These are phyloP conservation scores for Gobiocypris rarus DNA, from an alignment of 2,113 vertebrate species.

Conservation along the genomic window DNA sequence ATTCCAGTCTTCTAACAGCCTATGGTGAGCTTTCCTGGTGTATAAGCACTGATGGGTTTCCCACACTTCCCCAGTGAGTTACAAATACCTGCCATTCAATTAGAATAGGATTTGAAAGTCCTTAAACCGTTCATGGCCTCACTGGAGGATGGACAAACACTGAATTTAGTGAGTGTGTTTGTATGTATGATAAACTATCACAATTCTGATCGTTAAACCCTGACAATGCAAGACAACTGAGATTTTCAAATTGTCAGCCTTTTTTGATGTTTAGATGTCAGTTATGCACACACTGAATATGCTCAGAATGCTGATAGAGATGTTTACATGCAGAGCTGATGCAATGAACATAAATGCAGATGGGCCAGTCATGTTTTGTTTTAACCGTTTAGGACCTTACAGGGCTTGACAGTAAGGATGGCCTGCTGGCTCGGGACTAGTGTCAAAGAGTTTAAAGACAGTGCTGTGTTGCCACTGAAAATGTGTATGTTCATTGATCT, in stretches of 20 bases:
- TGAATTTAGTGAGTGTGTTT: background rate
- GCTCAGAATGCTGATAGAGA: background rate
- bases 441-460: no score
- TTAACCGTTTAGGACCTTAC: no score
- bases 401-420: no score
- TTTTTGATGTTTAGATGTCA: background rate
- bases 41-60: no score
- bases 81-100: conserved; percentile 34
- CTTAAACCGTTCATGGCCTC: conserved; percentile 28
- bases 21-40: no score
- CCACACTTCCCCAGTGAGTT: background rate
- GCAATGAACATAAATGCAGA: background rate
- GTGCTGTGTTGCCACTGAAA: no score
- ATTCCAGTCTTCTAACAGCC: no score
- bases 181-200: background rate
- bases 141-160: conserved; percentile 18
- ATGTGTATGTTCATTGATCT: no score
- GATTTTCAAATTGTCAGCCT: background rate
- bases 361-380: background rate
- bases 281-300: background rate
- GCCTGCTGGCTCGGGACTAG: no score
- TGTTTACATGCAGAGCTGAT: no score
- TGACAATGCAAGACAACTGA: background rate
- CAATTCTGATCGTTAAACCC: background rate
- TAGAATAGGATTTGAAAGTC: conserved; percentile 10